phyloP scores from a whole-genome alignment of 2,888 invertebrate species.

The Altica lythri region DNA sequence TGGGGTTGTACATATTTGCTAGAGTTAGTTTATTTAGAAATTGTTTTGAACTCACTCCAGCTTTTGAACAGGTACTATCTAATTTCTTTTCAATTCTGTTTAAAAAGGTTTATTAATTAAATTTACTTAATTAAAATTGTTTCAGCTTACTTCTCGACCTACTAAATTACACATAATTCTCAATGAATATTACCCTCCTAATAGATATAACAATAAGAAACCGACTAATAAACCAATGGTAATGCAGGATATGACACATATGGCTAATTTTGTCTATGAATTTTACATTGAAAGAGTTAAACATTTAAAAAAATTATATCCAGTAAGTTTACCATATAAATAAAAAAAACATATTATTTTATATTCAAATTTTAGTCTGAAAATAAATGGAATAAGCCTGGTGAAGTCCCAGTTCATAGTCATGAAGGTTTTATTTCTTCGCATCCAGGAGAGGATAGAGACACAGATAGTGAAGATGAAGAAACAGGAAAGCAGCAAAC shows the following conservation, averaged over 20 bases:
- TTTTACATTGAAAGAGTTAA: constrained; percentile 82
- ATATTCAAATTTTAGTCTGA: constrained; percentile 43
- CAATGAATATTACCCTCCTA: constrained; percentile 78
- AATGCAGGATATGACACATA: constrained; percentile 88
- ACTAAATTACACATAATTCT: constrained; percentile 78
- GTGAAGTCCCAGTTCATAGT: constrained; percentile 60
- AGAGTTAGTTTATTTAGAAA: constrained; percentile 90
- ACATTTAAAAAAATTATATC: constrained; percentile 61
- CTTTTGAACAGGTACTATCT: constrained; percentile 80
- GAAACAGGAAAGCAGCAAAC: constrained; percentile 40
- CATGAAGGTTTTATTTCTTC: constrained; percentile 65
- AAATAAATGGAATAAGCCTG: constrained; percentile 67
- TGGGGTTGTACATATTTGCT: constrained; percentile 96
- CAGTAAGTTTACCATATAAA: constrained; percentile 45
- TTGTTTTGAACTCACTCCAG: constrained; percentile 95
- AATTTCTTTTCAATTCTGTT: no score
- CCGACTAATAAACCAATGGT: constrained; percentile 62
- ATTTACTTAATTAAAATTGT: constrained; percentile 7
- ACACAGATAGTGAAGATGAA: constrained; percentile 67
- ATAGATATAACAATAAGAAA: constrained; percentile 60
- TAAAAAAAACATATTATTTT: not conserved
- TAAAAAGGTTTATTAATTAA: no score
- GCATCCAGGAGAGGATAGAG: constrained; percentile 70
- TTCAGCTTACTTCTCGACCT: constrained; percentile 80
- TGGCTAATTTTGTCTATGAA: constrained; percentile 94